Conservation (phyloP, 2,113 vertebrate genomes). For the Proteles cristata region DNA sequence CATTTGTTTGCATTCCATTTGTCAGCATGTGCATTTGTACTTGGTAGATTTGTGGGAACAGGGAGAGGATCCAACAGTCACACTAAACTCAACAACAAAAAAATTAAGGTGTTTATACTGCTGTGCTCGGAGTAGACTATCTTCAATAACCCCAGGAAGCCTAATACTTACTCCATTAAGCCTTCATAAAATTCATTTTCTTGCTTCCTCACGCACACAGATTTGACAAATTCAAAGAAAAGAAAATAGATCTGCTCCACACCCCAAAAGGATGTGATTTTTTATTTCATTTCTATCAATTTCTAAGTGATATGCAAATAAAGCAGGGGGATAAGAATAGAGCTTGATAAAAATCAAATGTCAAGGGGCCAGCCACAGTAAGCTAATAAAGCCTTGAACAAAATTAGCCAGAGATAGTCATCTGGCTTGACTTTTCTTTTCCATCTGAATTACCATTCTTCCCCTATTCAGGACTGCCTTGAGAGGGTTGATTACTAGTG, state of each 20-base stretch:
- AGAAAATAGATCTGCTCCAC: not conserved
- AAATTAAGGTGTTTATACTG: not conserved
- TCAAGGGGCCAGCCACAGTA: conserved; percentile 1
- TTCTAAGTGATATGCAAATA: conserved; percentile 26
- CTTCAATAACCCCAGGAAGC: not conserved
- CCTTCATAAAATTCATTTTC: not conserved
- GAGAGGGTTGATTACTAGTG: not conserved
- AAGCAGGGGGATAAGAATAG: conserved; percentile 25
- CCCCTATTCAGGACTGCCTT: not conserved
- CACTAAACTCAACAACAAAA: not conserved
- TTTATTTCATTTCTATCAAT: conserved; percentile 43
- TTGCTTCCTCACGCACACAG: not conserved
- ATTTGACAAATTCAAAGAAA: conserved; percentile 43
- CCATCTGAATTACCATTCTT: conserved; percentile 21
- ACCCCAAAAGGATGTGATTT: conserved; percentile 4
- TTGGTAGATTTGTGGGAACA: not conserved
- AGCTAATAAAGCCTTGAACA: conserved; percentile 45
- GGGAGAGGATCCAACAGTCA: not conserved
- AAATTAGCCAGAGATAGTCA: conserved; percentile 53
- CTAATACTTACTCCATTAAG: not conserved
- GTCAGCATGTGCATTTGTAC: not conserved
- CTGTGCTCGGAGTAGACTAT: not conserved
- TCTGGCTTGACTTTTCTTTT: conserved; percentile 51
- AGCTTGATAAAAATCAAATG: conserved; percentile 39
- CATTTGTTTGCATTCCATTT: conserved; percentile 29